A percentile compares a stretch with the other conserved stretches of the same genome.
These are phyloP conservation scores for Anableps anableps DNA, from an alignment of 2,797 vertebrate genomes.

Conservation along the genomic window DNA sequence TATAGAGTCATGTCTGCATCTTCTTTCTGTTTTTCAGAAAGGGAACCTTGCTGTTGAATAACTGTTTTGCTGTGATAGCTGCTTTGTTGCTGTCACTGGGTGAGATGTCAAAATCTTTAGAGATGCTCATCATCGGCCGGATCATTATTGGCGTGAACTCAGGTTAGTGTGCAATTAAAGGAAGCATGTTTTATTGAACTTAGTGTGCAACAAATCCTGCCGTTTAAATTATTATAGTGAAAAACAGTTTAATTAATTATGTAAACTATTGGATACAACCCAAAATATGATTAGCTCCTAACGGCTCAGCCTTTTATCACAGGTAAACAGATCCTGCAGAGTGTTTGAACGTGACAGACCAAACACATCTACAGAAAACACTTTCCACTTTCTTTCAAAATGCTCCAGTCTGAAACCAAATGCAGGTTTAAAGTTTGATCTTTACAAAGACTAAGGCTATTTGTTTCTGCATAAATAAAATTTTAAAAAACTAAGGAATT, in stretches of 20 bases:
- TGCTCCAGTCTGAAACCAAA: background rate
- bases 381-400: background rate
- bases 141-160: slow-evolving; percentile 91
- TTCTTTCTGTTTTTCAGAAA: slow-evolving; percentile 78
- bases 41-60: slow-evolving; percentile 88
- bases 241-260: background rate
- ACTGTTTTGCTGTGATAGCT: slow-evolving; percentile 86
- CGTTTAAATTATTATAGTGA: background rate
- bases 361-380: slow-evolving; percentile 2
- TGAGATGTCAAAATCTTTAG: slow-evolving; percentile 83
- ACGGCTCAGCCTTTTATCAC: background rate
- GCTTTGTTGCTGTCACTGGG: slow-evolving; percentile 87
- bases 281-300: background rate
- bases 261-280: background rate
- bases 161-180: slow-evolving; percentile 79
- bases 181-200: slow-evolving; percentile 2
- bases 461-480: background rate
- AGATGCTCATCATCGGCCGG: slow-evolving; percentile 93
- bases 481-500: background rate
- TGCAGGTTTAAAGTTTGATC: background rate
- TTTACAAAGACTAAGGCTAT: background rate
- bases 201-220: background rate
- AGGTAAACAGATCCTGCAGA: background rate
- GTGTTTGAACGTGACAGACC: background rate
- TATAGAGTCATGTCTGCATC: background rate